Conservation (phyloP, 2,888 invertebrate species). For the Thereva unica region DNA sequence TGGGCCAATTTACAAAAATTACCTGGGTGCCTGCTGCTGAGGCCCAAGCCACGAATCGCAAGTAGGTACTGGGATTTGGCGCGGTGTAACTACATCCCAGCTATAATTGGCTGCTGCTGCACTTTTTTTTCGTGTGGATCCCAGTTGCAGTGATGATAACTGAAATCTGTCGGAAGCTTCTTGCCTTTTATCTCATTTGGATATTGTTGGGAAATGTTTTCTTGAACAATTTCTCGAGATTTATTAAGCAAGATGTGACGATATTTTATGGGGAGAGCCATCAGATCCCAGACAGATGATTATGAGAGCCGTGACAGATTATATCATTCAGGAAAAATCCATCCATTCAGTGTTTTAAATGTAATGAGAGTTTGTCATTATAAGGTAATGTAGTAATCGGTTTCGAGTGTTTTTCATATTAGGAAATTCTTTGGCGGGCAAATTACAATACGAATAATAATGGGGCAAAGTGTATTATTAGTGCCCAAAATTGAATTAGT, state of each 20-base stretch:
- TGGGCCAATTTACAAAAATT: constrained; percentile 18
- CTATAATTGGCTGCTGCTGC: constrained; percentile 10
- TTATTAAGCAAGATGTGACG: constrained; percentile 18
- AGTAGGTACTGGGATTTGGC: neutral
- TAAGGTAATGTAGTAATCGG: too few relatives aligned
- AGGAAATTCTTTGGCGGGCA: too few relatives aligned
- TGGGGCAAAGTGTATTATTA: too few relatives aligned
- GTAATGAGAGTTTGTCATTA: too few relatives aligned
- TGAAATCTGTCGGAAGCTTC: constrained; percentile 20
- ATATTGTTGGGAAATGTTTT: constrained; percentile 21
- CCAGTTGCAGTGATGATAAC: constrained; percentile 20
- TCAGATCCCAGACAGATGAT: constrained; percentile 7
- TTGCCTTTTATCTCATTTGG: constrained; percentile 15
- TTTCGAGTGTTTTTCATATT: too few relatives aligned
- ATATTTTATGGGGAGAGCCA: constrained; percentile 1
- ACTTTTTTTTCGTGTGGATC: constrained; percentile 6
- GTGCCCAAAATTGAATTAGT: too few relatives aligned
- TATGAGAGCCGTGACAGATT: neutral
- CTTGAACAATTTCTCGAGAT: constrained; percentile 11
- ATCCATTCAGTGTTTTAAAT: too few relatives aligned
- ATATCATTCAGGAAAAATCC: too few relatives aligned
- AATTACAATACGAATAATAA: too few relatives aligned
- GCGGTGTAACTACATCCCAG: neutral
- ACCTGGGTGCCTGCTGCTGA: constrained; percentile 13
- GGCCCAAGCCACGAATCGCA: constrained; percentile 9